Evolutionary conservation across 30 jellyfish, hydroid and myxozoan species (phyloP).

Genomic region (Cassiopea andromeda): DNA sequence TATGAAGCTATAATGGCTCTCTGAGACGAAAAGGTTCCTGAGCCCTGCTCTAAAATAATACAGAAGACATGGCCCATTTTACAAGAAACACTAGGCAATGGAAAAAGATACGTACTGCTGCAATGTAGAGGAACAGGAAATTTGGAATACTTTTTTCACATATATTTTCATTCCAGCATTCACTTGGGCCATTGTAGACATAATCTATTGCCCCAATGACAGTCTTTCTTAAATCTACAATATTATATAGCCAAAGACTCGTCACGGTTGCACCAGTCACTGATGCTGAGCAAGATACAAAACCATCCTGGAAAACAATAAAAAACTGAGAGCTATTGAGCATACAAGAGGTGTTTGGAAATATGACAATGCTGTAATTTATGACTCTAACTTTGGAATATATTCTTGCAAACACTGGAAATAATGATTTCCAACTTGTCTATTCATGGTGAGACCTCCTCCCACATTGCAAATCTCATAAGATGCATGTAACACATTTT

Average conservation of each 20-base stretch:
- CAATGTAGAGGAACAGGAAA: conserved; percentile 47
- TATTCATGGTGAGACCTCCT: too few species aligned
- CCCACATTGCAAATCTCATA: too few species aligned
- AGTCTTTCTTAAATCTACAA: conserved; percentile 29
- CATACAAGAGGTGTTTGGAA: too few species aligned
- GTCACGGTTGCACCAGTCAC: conserved; percentile 52
- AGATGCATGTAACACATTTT: too few species aligned
- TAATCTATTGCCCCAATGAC: conserved; percentile 21
- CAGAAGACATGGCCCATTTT: too few species aligned
- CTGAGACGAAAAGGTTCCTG: too few species aligned
- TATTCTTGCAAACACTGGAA: too few species aligned
- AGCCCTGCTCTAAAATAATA: too few species aligned
- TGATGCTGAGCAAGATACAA: conserved; percentile 53
- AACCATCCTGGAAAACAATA: conserved; percentile 44
- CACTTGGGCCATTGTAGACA: conserved; percentile 72
- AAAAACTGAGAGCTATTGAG: neutral
- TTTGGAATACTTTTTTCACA: conserved; percentile 46
- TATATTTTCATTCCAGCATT: conserved; percentile 9
- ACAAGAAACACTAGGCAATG: neutral
- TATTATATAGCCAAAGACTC: conserved; percentile 59
- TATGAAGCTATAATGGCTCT: too few species aligned
- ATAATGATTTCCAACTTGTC: neutral
- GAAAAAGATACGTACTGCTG: conserved; percentile 41
- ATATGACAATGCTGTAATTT: too few species aligned
- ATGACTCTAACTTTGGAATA: too few species aligned